A percentile compares a stretch with the other conserved stretches of the same genome.
phyloP scores from a whole-genome alignment of 2,797 vertebrate genomes.

The Dendrocincla tyrannina region DNA sequence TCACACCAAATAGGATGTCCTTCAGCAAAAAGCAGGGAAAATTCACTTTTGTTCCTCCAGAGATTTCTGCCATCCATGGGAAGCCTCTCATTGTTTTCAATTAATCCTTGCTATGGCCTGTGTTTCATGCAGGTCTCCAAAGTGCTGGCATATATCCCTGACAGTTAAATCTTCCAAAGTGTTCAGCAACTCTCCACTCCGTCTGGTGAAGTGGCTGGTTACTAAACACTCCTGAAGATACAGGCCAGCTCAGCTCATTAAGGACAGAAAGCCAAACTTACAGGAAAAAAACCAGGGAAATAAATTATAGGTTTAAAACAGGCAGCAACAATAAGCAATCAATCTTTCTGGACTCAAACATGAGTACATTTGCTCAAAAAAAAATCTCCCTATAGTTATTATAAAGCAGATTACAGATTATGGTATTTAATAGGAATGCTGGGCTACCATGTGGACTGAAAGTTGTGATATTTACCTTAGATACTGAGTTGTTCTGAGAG shows the following conservation, averaged over 20 bases:
- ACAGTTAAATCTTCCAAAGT: background rate
- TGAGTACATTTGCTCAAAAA: background rate
- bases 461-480: background rate
- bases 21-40: background rate
- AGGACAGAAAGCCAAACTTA: background rate
- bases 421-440: background rate
- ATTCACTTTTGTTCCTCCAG: background rate
- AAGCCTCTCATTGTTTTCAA: background rate
- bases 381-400: background rate
- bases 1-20: background rate
- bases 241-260: background rate
- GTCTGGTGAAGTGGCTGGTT: background rate
- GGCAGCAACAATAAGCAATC: background rate
- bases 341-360: background rate
- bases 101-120: background rate
- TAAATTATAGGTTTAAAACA: background rate
- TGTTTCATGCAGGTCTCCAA: background rate
- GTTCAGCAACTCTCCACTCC: background rate
- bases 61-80: background rate
- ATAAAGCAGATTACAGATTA: background rate
- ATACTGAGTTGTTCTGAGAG: background rate
- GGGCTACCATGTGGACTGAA: background rate
- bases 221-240: background rate
- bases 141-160: background rate
- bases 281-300: background rate